Evolutionary conservation across 1,140 invertebrate species (phyloP).

Genomic region (Drosophila cardini): DNA sequence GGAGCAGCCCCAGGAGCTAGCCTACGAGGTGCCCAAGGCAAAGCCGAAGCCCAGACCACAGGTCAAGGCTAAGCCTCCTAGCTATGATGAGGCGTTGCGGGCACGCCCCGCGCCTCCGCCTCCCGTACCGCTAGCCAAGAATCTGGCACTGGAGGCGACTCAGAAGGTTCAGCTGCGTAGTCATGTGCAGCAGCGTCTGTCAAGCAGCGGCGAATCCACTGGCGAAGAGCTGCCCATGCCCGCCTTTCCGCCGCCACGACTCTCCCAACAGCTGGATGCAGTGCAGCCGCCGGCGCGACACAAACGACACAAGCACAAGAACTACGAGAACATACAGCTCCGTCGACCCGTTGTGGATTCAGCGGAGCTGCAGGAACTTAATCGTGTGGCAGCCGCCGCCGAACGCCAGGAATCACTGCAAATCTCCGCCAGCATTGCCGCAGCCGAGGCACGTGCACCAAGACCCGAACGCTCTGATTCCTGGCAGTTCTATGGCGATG

Average conservation of each 20-base stretch:
- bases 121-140: conserved; percentile 39
- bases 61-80: conserved; percentile 51
- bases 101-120: conserved; percentile 45
- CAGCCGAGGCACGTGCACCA: conserved; percentile 59
- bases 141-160: conserved; percentile 63
- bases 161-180: conserved; percentile 56
- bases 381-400: conserved; percentile 43
- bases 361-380: conserved; percentile 63
- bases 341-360: conserved; percentile 70
- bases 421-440: conserved; percentile 53
- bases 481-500: conserved; percentile 72
- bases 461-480: conserved; percentile 80
- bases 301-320: conserved; percentile 66
- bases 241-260: conserved; percentile 66
- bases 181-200: conserved; percentile 38
- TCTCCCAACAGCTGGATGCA: conserved; percentile 60
- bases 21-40: conserved; percentile 72
- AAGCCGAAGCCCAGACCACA: conserved; percentile 16
- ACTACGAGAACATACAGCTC: conserved; percentile 77
- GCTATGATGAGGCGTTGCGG: conserved; percentile 64
- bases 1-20: conserved; percentile 31
- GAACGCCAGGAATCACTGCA: conserved; percentile 70
- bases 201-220: conserved; percentile 38
- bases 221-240: conserved; percentile 74
- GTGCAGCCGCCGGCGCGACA: conserved; percentile 54